Conservation (phyloP, 2,888 invertebrate genomes). For the Mythimna pallens region DNA sequence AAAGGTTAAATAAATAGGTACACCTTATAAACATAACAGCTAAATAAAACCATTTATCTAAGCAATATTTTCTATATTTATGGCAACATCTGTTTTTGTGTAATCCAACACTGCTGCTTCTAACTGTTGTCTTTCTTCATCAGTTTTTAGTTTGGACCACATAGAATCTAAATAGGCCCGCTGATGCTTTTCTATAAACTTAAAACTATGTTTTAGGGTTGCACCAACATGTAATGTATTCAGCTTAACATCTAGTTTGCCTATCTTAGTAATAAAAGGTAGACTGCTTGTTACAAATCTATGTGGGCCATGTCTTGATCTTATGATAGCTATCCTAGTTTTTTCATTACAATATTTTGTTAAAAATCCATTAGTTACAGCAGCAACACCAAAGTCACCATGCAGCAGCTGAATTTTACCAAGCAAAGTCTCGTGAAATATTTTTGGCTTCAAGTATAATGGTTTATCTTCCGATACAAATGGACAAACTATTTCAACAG, state of each 20-base stretch:
- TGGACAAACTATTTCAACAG: slow-evolving; percentile 91
- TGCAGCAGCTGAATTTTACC: slow-evolving; percentile 92
- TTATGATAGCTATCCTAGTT: slow-evolving; percentile 94
- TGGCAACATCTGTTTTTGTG: slow-evolving; percentile 84
- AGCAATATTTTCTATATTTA: slow-evolving; percentile 84
- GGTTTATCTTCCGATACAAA: slow-evolving; percentile 86
- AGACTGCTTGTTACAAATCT: slow-evolving; percentile 92
- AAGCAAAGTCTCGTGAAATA: slow-evolving; percentile 90
- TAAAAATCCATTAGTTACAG: slow-evolving; percentile 93
- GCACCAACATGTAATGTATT: slow-evolving; percentile 94
- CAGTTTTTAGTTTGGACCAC: slow-evolving; percentile 91
- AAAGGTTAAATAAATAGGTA: no score
- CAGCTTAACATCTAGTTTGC: slow-evolving; percentile 91
- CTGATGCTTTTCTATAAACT: slow-evolving; percentile 93
- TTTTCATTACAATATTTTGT: slow-evolving; percentile 95
- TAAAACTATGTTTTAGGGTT: slow-evolving; percentile 94
- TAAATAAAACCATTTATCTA: slow-evolving; percentile 60
- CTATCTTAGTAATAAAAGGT: slow-evolving; percentile 93
- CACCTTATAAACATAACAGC: not conserved
- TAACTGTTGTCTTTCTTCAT: slow-evolving; percentile 91
- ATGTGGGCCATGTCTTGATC: slow-evolving; percentile 94
- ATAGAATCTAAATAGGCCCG: slow-evolving; percentile 91
- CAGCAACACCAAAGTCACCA: slow-evolving; percentile 94
- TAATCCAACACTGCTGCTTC: slow-evolving; percentile 87
- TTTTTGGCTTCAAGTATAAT: slow-evolving; percentile 87